Percentiles rank a stretch among this genome's conserved stretches.
These are phyloP conservation scores for Myotis vivesi DNA, from an alignment of 2,797 vertebrate species.

Conservation along the genomic window DNA sequence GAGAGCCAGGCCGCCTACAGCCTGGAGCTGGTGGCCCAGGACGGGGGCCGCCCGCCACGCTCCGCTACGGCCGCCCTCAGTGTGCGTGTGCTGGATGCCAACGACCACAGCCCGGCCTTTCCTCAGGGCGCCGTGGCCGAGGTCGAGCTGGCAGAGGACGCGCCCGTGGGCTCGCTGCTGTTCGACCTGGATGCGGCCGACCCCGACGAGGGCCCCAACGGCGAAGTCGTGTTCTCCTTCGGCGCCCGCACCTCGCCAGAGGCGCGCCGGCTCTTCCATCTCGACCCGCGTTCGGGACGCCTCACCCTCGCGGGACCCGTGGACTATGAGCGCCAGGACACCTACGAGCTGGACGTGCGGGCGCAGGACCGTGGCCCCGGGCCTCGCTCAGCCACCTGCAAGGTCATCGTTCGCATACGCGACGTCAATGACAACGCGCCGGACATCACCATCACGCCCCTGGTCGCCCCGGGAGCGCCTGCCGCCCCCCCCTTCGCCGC, in stretches of 20 bases:
- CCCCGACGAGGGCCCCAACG: constrained; percentile 92
- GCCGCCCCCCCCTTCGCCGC: constrained; percentile 11
- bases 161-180: constrained; percentile 88
- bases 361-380: constrained; percentile 93
- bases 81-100: constrained; percentile 93
- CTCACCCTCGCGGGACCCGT: constrained; percentile 89
- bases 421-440: constrained; percentile 95
- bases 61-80: constrained; percentile 91
- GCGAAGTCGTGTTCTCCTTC: constrained; percentile 91
- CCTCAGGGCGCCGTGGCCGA: constrained; percentile 84
- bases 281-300: constrained; percentile 86
- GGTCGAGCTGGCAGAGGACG: constrained; percentile 93
- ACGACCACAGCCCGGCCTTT: constrained; percentile 95
- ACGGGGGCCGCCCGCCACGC: constrained; percentile 90
- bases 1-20: constrained; percentile 91
- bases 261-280: constrained; percentile 91
- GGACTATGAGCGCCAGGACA: constrained; percentile 93
- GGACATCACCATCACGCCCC: constrained; percentile 91
- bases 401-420: constrained; percentile 90
- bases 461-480: constrained; percentile 81
- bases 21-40: constrained; percentile 92
- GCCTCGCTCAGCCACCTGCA: constrained; percentile 89
- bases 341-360: constrained; percentile 94
- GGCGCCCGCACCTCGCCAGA: constrained; percentile 90
- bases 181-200: constrained; percentile 90